Evolutionary conservation across 2,113 vertebrate species (phyloP).

Genomic region (Ciconia boyciana): DNA sequence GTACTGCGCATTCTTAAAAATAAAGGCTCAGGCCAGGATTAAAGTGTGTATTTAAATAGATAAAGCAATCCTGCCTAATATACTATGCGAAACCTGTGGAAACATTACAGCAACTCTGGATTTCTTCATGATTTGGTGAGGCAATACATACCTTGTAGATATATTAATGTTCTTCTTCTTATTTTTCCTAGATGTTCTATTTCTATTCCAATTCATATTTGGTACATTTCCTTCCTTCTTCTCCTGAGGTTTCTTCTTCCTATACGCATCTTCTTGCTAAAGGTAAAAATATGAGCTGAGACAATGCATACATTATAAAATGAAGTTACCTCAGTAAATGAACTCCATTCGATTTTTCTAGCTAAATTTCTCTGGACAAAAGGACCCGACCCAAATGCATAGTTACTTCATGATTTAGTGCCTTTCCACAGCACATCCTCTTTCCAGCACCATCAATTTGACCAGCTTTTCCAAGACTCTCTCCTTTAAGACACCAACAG

Average conservation of each 20-base stretch:
- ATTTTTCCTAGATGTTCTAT: constrained; percentile 82
- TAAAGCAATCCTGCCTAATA: background rate
- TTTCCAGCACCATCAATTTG: background rate
- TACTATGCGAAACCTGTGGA: background rate
- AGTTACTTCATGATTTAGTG: constrained; percentile 41
- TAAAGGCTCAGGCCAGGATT: background rate
- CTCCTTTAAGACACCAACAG: background rate
- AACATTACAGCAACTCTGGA: background rate
- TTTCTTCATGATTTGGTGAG: background rate
- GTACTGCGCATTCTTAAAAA: background rate
- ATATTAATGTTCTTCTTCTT: constrained; percentile 78
- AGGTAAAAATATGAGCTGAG: constrained; percentile 15
- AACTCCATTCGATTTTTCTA: background rate
- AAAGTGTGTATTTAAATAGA: background rate
- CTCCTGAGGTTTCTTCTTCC: constrained; percentile 82
- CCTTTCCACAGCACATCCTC: background rate
- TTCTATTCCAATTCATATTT: constrained; percentile 83
- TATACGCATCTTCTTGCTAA: constrained; percentile 77
- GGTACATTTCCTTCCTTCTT: constrained; percentile 77
- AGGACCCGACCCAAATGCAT: background rate
- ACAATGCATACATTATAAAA: background rate
- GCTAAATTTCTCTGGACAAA: background rate
- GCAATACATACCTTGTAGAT: constrained; percentile 60
- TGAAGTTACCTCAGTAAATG: background rate
- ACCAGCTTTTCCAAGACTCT: constrained; percentile 3